Base-by-base conservation (phyloP, 2,113 vertebrate species). In the Apteryx owenii region DNA sequence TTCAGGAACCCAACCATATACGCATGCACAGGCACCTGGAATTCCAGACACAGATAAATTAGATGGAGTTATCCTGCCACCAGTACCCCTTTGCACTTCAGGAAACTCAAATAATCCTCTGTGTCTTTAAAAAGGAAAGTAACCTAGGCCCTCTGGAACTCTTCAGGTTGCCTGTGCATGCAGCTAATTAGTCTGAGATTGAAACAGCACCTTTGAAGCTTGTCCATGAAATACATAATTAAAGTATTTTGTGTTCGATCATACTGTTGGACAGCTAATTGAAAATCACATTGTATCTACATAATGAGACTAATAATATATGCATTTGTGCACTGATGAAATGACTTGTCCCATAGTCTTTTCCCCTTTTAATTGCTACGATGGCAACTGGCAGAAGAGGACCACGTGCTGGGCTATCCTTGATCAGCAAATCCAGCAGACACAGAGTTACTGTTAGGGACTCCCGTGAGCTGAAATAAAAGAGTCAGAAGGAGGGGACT, bases 141-240 rank as follows among this genome's bases (percentile, higher is more conserved):
- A 85, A 54, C 61, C 31, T 6, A 2, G 78, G 65, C 78, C 33
- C 71, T 95, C 77, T 87, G 86, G 80, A 96, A 31, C 64, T 86
- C 65, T 75, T 46, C 5, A 53, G 71, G 75, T 94, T 95, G 48
- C 48, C 51, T 70, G 26, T 83, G 66, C 62, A 15, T 69, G 69
- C 33, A 72, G 73, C 86, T 97, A 96, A 97, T 97, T 97, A 96
- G 94, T 97, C 83, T 93, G 71, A 94, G 78, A 94, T 36, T 75
- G 80, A 89, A 98, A 79, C 15, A 5, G 60, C 85, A 89, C 85
- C 85, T 97, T 96, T 97, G 96, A 97, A 97, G 89, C 90, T 85
- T 85, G 86, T 81, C 83, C 85, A 64, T 94, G 92, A 96, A 95
- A 95, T 83, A 93, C 84, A 92, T 97, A 96, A 98, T 96, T 96